Base-by-base conservation (phyloP, 2,797 vertebrate species). In the Ctenosaura bakeri region DNA sequence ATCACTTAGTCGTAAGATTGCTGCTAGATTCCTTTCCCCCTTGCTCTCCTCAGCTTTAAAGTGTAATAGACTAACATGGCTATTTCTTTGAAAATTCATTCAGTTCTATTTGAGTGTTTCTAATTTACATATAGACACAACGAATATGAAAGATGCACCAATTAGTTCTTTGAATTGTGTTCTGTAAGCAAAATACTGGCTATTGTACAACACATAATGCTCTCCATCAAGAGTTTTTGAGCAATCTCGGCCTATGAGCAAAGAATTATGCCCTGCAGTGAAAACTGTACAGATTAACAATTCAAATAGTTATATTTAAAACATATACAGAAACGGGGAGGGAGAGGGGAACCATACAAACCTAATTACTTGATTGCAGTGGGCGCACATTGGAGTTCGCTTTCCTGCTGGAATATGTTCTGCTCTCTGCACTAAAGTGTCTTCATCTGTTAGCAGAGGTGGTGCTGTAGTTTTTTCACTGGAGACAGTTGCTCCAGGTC, bases 381-480 rank as follows among this genome's bases (percentile, higher is more conserved):
- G 98, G 1, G 96, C 98, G 86, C 99, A 99, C 98, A 99, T 98
- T 0, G 99, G 99, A 4, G 99, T 99, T 52, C 99, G 98, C 0
- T 97, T 99, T 56, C 98, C 98, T 0, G 98, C 99, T 0, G 99
- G 98, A 93, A 99, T 99, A 94, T 99, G 98, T 96, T 99, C 99
- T 0, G 99, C 99, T 92, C 97, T 97, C 96, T 99, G 99, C 94
- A 99, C 98, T 93, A 99, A 92, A 0, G 98, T 98, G 94, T 99
- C 98, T 86, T 98, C 97, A 89, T 99, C 98, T 52, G 97, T 95
- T 0, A 98, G 98, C 87, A 97, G 98, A 18, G 97, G 96, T 59
- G 97, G 96, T 1, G 97, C 94, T 0, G 52, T 92, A 2, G 96
- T 94, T 7, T 97, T 98, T 86, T 86, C 92, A 71, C 64, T 89